Conservation (phyloP, 1,140 invertebrate genomes). For the Acromyrmex echinatior region DNA sequence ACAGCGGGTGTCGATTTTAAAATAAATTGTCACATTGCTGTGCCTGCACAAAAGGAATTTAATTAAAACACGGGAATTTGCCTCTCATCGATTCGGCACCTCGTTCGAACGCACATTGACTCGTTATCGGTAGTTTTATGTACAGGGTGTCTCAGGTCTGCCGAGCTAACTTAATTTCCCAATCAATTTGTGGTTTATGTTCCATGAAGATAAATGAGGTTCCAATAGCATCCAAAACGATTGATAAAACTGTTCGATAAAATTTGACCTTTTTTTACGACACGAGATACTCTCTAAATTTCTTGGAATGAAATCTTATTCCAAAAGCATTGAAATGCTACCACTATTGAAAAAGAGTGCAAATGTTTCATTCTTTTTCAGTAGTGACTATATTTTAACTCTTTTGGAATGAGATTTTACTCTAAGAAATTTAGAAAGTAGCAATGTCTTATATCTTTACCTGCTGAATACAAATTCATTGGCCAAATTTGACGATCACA, state of each 20-base stretch:
- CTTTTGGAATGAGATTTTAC: no score
- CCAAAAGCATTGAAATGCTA: no score
- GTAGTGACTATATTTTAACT: no score
- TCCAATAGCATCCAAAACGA: background rate
- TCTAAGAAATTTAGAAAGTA: no score
- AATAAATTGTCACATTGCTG: slow-evolving; percentile 64
- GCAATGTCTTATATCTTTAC: no score
- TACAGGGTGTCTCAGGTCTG: background rate
- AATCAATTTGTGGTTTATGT: background rate
- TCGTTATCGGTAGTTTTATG: slow-evolving; percentile 45
- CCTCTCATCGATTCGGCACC: slow-evolving; percentile 52
- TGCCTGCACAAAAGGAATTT: slow-evolving; percentile 65
- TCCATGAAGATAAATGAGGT: background rate
- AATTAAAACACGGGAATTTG: slow-evolving; percentile 66
- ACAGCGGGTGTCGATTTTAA: slow-evolving; percentile 42
- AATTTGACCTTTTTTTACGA: no score
- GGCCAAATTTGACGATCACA: no score
- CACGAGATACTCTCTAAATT: no score
- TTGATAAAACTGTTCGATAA: background rate
- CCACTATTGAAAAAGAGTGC: no score
- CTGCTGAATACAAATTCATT: no score
- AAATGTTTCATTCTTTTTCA: no score
- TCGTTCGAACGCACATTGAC: slow-evolving; percentile 42
- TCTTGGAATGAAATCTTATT: no score
- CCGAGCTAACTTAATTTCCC: background rate